Conservation (phyloP, 2,797 vertebrate genomes). For the Artibeus lituratus region DNA sequence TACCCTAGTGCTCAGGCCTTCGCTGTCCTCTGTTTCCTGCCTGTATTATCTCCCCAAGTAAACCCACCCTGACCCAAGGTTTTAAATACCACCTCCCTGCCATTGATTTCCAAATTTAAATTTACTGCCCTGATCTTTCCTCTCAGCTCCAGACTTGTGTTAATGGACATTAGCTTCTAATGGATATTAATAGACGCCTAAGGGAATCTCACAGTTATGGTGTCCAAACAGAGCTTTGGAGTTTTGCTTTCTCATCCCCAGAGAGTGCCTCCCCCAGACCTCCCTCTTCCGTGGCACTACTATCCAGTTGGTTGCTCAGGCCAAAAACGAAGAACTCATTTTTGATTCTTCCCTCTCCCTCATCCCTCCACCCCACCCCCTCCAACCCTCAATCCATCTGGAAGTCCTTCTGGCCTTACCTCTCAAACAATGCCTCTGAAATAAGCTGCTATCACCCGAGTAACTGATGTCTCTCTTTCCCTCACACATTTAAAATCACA, state of each 20-base stretch:
- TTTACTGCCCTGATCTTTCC: slow-evolving; percentile 37
- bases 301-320: background rate
- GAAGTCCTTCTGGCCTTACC: slow-evolving; percentile 21
- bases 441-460: background rate
- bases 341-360: background rate
- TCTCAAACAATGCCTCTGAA: slow-evolving; percentile 13
- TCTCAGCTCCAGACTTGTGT: background rate
- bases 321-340: background rate
- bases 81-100: slow-evolving; percentile 31
- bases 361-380: background rate
- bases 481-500: background rate
- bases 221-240: background rate
- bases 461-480: background rate
- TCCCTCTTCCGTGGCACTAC: background rate
- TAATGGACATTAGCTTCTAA: slow-evolving; percentile 32
- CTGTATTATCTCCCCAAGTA: background rate
- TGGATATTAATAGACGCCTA: slow-evolving; percentile 43
- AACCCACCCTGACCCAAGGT: background rate
- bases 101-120: slow-evolving; percentile 32
- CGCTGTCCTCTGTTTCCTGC: background rate
- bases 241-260: background rate
- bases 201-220: slow-evolving; percentile 11
- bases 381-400: background rate
- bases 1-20: background rate
- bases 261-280: background rate